phyloP scores from a whole-genome alignment of 2,888 invertebrate species.

The Carcina quercana region DNA sequence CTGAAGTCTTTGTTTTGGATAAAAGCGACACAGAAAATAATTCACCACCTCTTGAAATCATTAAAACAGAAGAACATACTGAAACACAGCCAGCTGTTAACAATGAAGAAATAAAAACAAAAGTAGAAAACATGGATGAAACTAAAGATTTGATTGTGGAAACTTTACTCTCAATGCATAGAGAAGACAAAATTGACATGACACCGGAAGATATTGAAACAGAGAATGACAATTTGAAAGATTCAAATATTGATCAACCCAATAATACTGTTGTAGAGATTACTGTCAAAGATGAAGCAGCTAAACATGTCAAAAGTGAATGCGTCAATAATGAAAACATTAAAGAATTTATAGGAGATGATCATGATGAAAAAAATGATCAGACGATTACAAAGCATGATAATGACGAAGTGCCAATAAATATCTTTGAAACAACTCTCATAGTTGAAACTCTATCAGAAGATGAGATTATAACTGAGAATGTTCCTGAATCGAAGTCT shows the following conservation, averaged over 20 bases:
- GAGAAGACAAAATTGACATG: not conserved
- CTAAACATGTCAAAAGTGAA: conserved; percentile 1
- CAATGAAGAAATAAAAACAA: not conserved
- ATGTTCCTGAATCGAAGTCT: not conserved
- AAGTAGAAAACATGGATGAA: conserved; percentile 6
- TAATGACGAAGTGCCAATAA: conserved; percentile 20
- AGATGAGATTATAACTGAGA: conserved; percentile 7
- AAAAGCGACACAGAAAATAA: not conserved
- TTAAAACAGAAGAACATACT: not conserved
- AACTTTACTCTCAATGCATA: conserved; percentile 9
- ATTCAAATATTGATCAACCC: not conserved
- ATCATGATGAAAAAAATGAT: conserved; percentile 11
- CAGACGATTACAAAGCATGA: conserved; percentile 9
- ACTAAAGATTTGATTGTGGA: conserved; percentile 5
- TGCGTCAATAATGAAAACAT: not conserved
- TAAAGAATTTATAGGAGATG: conserved; percentile 4
- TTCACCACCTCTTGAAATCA: conserved; percentile 3
- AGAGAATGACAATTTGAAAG: not conserved
- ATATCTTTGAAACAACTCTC: conserved; percentile 44
- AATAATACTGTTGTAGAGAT: conserved; percentile 1
- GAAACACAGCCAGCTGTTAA: not conserved
- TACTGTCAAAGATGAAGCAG: not conserved
- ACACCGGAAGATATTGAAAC: not conserved
- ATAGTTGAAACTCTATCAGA: conserved; percentile 36
- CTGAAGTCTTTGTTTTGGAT: conserved; percentile 1